Conservation (phyloP, 2,888 invertebrate genomes). For the Cotesia congregata region DNA sequence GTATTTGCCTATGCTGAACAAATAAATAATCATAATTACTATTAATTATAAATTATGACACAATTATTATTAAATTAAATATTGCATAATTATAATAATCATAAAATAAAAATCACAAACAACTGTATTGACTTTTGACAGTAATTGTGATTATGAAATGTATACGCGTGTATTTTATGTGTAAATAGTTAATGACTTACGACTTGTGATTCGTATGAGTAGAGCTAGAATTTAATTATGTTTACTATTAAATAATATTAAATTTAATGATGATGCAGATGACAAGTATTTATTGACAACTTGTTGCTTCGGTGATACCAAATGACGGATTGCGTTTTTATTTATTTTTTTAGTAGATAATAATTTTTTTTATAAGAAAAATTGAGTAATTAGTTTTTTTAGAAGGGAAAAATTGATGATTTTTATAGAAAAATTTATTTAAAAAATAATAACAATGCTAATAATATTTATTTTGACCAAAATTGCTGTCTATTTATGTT, state of each 20-base stretch:
- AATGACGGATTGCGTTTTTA: slow-evolving; percentile 28
- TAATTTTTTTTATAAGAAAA: too few species aligned
- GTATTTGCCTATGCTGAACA: slow-evolving; percentile 15
- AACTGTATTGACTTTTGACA: slow-evolving; percentile 41
- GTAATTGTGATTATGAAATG: slow-evolving; percentile 68
- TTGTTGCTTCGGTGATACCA: slow-evolving; percentile 39
- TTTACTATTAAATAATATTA: slow-evolving; percentile 19
- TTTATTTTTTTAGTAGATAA: too few species aligned
- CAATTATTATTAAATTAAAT: too few species aligned
- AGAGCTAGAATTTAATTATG: slow-evolving; percentile 40
- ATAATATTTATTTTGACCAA: too few species aligned
- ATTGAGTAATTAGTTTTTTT: too few species aligned
- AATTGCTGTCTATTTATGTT: too few species aligned
- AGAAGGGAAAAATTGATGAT: too few species aligned
- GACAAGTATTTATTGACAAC: slow-evolving; percentile 41
- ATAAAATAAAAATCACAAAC: slow-evolving; percentile 22
- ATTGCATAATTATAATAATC: neutral
- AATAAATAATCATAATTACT: neutral
- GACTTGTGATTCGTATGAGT: slow-evolving; percentile 52
- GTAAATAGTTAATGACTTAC: slow-evolving; percentile 63
- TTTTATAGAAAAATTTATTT: too few species aligned
- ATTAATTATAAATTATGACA: neutral
- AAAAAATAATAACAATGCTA: too few species aligned
- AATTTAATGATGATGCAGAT: slow-evolving; percentile 5
- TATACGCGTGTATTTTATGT: slow-evolving; percentile 69